Evolutionary conservation across 2,888 invertebrate genomes (phyloP).

Genomic region (Rugalucina vietnamica): DNA sequence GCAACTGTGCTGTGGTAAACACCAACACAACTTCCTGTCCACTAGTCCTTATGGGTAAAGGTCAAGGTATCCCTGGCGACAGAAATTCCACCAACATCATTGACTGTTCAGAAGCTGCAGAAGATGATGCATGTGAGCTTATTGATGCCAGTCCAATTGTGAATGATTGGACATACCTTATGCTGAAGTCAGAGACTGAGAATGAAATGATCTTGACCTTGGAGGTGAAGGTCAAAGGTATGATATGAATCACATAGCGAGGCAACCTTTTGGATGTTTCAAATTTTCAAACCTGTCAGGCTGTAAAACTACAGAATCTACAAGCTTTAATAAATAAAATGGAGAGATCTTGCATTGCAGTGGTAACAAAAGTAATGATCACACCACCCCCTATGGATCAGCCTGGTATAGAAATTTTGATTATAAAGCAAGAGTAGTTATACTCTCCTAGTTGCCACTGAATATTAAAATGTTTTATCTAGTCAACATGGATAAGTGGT

Average conservation of each 20-base stretch:
- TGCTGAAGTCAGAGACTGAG: slow-evolving; percentile 32
- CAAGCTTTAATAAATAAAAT: too few species aligned
- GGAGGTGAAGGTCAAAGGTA: not conserved
- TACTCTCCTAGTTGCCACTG: too few species aligned
- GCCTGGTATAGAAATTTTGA: too few species aligned
- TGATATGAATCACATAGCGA: not conserved
- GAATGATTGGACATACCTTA: slow-evolving; percentile 45
- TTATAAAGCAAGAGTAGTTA: too few species aligned
- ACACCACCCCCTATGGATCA: too few species aligned
- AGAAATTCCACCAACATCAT: slow-evolving; percentile 25
- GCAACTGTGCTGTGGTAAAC: slow-evolving; percentile 29
- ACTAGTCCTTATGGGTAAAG: slow-evolving; percentile 36
- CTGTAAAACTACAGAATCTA: too few species aligned
- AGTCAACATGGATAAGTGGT: too few species aligned
- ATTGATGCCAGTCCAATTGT: slow-evolving; percentile 33
- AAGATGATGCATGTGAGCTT: slow-evolving; percentile 40
- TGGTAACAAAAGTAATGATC: too few species aligned
- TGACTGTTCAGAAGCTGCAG: slow-evolving; percentile 22
- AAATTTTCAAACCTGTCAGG: too few species aligned
- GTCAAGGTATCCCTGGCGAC: slow-evolving; percentile 46
- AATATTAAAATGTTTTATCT: too few species aligned
- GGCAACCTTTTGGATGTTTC: not conserved
- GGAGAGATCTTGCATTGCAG: too few species aligned
- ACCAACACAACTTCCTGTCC: slow-evolving; percentile 39
- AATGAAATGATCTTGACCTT: not conserved